These are phyloP conservation scores for Nezara viridula DNA, from an alignment of 2,888 invertebrate species.

Conservation along the genomic window DNA sequence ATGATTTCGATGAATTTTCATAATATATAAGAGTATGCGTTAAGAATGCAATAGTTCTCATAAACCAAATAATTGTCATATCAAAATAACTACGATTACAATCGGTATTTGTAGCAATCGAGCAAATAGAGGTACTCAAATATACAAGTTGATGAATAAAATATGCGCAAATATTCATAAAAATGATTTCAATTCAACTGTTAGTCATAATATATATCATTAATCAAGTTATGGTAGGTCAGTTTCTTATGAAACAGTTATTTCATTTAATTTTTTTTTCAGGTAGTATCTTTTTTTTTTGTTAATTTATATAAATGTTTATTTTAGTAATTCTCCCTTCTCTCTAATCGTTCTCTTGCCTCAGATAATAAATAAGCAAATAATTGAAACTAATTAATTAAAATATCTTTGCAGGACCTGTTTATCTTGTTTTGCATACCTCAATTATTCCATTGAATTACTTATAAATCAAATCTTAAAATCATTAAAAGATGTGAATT, in stretches of 20 bases:
- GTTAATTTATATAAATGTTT: not conserved
- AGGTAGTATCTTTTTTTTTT: not conserved
- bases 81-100: not conserved
- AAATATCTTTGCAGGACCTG: not conserved
- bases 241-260: conserved; percentile 7
- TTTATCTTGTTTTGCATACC: not conserved
- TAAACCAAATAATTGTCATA: not conserved
- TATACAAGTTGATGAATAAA: not conserved
- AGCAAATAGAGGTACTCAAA: not conserved
- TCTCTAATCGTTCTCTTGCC: not conserved
- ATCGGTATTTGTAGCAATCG: not conserved
- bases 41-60: not conserved
- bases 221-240: not conserved
- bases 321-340: not conserved
- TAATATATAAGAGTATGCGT: not conserved
- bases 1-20: not conserved
- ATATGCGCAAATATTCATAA: not conserved
- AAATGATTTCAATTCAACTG: not conserved
- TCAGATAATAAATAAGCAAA: not conserved
- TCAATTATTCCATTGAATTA: not conserved
- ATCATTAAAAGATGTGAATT: too few relatives aligned
- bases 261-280: not conserved
- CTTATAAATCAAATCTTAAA: not conserved
- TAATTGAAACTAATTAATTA: not conserved
- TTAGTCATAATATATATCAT: not conserved